Evolutionary conservation across 2,113 vertebrate genomes (phyloP), one percentile per base, ranked within the genome.

Genomic region (Prunella fulvescens): DNA sequence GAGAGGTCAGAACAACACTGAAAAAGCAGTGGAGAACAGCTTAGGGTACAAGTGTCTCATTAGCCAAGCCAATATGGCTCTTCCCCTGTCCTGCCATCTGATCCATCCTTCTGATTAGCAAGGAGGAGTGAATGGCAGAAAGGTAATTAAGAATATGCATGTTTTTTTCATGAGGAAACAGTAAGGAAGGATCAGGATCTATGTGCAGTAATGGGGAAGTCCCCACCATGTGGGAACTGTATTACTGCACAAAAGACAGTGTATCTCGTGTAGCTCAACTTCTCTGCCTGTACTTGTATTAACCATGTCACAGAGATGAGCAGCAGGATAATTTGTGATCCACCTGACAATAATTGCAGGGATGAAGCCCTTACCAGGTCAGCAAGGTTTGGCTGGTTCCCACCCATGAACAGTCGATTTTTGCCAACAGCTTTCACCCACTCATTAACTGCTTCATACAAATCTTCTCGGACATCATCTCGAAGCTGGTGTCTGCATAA

Each of bases 381-480:
- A 13, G 99, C 99, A 6, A 99, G 98, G 95, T 99, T 99, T 0
- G 99, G 99, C 39, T 97, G 91, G 51, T 98, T 98, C 92, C 99
- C 99, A 1, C 99, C 99, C 99, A 99, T 99, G 96, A 99, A 99
- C 61, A 97, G 98, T 89, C 98, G 98, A 57, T 99, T 97, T 85
- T 98, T 98, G 81, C 99, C 99, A 40, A 99, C 95, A 10, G 99
- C 99, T 16, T 98, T 97, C 57, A 99, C 98, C 99, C 99, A 99
- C 45, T 99, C 95, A 3, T 99, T 96, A 17, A 98, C 98, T 0
- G 99, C 99, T 88, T 98, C 98, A 12, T 99, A 99, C 72, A 99
- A 97, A 64, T 99, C 99, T 96, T 98, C 97, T 17, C 99, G 97
- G 64, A 99, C 99, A 5, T 99, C 96, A 4, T 99, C 98, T 86